Base-by-base conservation (phyloP, 1,140 invertebrate genomes). In the Maniola jurtina region DNA sequence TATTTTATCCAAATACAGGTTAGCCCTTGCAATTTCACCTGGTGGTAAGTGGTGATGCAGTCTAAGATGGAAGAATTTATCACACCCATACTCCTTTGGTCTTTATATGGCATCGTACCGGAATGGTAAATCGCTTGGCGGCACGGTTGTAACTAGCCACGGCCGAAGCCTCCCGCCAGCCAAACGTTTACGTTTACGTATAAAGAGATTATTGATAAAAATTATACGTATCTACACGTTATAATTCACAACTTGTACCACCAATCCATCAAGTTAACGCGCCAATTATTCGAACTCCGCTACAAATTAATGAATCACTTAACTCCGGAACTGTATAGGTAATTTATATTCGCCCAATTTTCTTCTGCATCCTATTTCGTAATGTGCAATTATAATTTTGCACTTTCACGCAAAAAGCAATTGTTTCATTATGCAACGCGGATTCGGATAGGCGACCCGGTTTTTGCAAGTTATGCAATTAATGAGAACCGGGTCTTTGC, bases 251-350 rank as follows among this genome's bases (percentile, higher is more conserved):
- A 14, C 63, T 77, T 70, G 56, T 56, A 67, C 67, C 57, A 50
- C 4, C 25, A 4, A 15, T 14, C 35, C 48, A 58, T 58, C 73
- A 76, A 76, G 61, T 79, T 77, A 67, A 70, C 75, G 75, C 70
- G 58, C 68, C 68, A 71, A 68, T 79, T 72, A 66, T 48, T 54
- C 54, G 47, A 56, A 33, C 40, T 40, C 38, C 35, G 45, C 50
- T 42, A 61, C 48, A 62, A 45, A 72, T 67, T 61, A 67, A 42
- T 14, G 34, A 25, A 50, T 14, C 42, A 60, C 48, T 62, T 72
- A 54, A 69, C 76, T 75, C 73, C 73, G 72, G 60, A 64, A 48
- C 61, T 55, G 52, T 36, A 66, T 40, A 3, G 38, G 13, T 11
- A 45, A 5, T 61, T 61, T 56, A 61, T 34, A n/a, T 35, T 38